Evolutionary conservation across 2,797 vertebrate species (phyloP), one percentile per base, ranked within the genome.

Genomic region (Macroramphosus scolopax): DNA sequence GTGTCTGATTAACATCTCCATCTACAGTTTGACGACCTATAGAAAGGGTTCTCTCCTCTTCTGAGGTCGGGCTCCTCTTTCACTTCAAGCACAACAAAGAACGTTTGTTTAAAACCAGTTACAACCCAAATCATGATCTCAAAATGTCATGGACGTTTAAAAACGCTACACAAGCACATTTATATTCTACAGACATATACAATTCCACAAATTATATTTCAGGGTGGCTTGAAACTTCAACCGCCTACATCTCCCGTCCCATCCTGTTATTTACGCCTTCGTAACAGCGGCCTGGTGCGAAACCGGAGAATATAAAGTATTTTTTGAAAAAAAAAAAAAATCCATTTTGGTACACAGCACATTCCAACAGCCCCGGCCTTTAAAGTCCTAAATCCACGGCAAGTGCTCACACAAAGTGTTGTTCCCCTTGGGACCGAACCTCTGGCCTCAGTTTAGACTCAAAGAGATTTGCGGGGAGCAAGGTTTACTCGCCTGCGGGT

Each of bases 371-470:
- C 29, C 13, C 40, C 55, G 45, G 77, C 72, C 53, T 74, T 67
- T 53, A 42, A 66, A 76, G 75, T 68, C 60, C 47, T 54, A 33
- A 53, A 74, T 65, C 69, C 48, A 58, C 41, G n/a, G 38, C 75
- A 71, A 78, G 71, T 67, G 68, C 72, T 73, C 73, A 59, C 55
- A 76, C 77, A 60, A 72, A 84, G 64, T 64, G 67, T 52, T 67
- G 26, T 54, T 54, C 45, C 72, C 67, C 42, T 28, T 1, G 56
- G 59, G 75, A 72, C 48, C 22, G 22, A 77, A 80, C 80, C 81
- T 73, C 73, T 74, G 77, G 69, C 76, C 73, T 75, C 45, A 16
- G 68, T 78, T 78, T 63, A 80, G 66, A 75, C 71, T 73, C 59
- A 1, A 38, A 68, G 66, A 74, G 70, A 80, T 83, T 83, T 76